These are phyloP conservation scores for Coreoperca whiteheadi DNA, from an alignment of 2,113 vertebrate species.

Conservation along the genomic window DNA sequence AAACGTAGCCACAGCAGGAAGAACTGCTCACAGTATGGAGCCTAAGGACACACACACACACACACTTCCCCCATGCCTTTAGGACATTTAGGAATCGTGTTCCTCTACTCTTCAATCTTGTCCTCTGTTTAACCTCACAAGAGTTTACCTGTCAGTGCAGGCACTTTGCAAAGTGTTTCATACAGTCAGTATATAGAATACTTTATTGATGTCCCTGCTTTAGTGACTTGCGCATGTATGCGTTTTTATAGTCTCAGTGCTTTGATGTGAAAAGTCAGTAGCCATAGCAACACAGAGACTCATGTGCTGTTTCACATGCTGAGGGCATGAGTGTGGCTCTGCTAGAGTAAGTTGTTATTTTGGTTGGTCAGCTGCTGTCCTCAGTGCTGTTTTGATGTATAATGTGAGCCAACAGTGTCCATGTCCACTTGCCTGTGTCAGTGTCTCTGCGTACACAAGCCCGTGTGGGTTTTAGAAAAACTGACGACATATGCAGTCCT, in stretches of 20 bases:
- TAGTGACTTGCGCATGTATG: constrained; percentile 9
- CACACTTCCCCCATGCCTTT: constrained; percentile 29
- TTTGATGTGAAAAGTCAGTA: constrained; percentile 58
- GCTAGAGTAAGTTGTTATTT: constrained; percentile 45
- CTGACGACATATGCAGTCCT: constrained; percentile 40
- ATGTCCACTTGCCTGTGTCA: constrained; percentile 29
- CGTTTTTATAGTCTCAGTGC: constrained; percentile 9
- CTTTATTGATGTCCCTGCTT: neutral
- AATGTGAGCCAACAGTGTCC: constrained; percentile 31
- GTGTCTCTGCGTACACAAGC: neutral
- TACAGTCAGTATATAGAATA: neutral
- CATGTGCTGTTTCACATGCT: constrained; percentile 33
- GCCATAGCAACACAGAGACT: constrained; percentile 66
- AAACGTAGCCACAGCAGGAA: constrained; percentile 69
- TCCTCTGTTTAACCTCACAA: constrained; percentile 37
- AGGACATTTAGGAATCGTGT: constrained; percentile 44
- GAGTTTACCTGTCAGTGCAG: constrained; percentile 27
- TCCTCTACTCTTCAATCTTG: constrained; percentile 18
- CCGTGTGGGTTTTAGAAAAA: constrained; percentile 27
- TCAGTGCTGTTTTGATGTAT: constrained; percentile 41
- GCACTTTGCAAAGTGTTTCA: constrained; percentile 21
- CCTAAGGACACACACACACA: constrained; percentile 32
- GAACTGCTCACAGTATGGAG: constrained; percentile 34
- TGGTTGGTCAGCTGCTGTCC: constrained; percentile 50
- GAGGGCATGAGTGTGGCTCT: constrained; percentile 34